phyloP scores from a whole-genome alignment of 2,888 invertebrate genomes.

The Drosophila yooni region DNA sequence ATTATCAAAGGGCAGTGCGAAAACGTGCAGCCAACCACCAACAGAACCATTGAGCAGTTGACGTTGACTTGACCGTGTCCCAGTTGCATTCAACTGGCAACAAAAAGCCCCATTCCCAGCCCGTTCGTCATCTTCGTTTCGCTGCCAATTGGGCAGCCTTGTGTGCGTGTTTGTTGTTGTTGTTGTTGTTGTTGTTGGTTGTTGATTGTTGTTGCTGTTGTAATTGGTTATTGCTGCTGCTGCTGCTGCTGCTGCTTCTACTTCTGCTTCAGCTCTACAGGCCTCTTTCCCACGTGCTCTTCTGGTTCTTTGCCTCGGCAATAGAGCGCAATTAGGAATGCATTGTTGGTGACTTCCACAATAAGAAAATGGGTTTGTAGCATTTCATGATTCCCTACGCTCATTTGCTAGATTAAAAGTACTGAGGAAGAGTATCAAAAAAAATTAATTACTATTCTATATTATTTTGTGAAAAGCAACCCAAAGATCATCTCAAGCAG shows the following conservation, averaged over 20 bases:
- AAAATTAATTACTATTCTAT: not conserved
- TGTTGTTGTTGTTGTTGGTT: not conserved
- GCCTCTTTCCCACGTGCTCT: not conserved
- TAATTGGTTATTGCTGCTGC: slow-evolving; percentile 55
- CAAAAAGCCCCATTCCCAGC: slow-evolving; percentile 12
- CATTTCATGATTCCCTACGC: not conserved
- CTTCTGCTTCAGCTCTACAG: not conserved
- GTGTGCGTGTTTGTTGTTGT: slow-evolving; percentile 36
- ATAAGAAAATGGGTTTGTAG: not conserved
- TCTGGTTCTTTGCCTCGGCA: not conserved
- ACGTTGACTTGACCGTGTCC: slow-evolving; percentile 4
- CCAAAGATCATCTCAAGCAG: not conserved
- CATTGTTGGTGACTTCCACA: slow-evolving; percentile 1
- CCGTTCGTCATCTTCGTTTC: slow-evolving; percentile 26
- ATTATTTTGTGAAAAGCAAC: not conserved
- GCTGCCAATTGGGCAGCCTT: slow-evolving; percentile 31
- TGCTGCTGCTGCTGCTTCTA: slow-evolving; percentile 7
- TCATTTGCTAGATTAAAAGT: not conserved
- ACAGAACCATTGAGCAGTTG: slow-evolving; percentile 1
- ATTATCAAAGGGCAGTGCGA: slow-evolving; percentile 72
- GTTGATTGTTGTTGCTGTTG: slow-evolving; percentile 33
- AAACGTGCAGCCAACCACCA: slow-evolving; percentile 58
- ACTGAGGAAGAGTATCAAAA: not conserved
- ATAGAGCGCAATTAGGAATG: slow-evolving; percentile 1
- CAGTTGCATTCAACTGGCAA: slow-evolving; percentile 15